Evolutionary conservation across 2,797 vertebrate genomes (phyloP).

Genomic region (Sternotherus odoratus): DNA sequence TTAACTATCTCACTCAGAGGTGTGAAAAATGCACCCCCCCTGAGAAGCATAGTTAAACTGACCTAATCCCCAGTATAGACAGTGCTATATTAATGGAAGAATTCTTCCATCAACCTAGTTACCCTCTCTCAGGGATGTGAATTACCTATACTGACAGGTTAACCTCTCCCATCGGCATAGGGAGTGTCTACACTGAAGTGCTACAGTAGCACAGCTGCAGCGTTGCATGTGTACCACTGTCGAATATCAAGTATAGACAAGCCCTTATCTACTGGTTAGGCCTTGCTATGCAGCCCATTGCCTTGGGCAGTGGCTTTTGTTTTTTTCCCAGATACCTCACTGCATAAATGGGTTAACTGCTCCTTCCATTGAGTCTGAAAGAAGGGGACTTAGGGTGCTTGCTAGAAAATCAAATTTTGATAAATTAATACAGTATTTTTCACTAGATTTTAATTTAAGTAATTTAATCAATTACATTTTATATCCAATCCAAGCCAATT

Average conservation of each 20-base stretch:
- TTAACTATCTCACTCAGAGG: not conserved
- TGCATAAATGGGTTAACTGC: not conserved
- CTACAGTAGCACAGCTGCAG: not conserved
- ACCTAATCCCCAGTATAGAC: not conserved
- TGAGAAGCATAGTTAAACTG: not conserved
- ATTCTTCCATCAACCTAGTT: not conserved
- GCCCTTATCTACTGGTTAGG: not conserved
- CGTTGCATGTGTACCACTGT: not conserved
- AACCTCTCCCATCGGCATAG: not conserved
- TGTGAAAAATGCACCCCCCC: not conserved
- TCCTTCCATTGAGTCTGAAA: not conserved
- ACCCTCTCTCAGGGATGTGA: not conserved
- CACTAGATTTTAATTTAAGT: no score
- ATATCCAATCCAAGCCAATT: not conserved
- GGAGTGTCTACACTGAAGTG: not conserved
- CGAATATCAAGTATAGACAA: not conserved
- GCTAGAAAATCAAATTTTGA: no score
- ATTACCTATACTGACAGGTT: not conserved
- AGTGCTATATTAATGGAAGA: not conserved
- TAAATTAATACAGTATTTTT: no score
- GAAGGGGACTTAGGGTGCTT: not conserved
- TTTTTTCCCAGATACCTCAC: not conserved
- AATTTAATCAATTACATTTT: no score
- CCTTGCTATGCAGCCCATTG: fast-evolving
- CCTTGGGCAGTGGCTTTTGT: not conserved